Base-by-base conservation (phyloP, 2,888 invertebrate genomes). In the Elaeidobius kamerunicus region DNA sequence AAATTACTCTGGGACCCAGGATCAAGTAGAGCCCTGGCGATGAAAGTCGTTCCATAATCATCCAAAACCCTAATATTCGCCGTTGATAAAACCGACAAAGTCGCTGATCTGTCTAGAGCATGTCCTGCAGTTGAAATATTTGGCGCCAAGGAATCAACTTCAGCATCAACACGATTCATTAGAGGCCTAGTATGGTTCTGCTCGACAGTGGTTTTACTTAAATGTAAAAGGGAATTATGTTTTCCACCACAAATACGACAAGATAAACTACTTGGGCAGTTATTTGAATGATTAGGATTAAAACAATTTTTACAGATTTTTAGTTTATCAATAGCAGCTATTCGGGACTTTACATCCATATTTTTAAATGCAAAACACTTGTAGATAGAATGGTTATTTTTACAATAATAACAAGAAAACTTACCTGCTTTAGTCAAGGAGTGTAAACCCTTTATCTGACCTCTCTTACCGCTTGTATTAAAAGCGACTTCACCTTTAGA, bases 1-100 rank as follows among this genome's bases (percentile, higher is more conserved):
- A 56, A 49, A 45, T 56, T 56, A 16, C 20, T 43, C 32, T 53
- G 44, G 3, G 56, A 54, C 1, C 54, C 46, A n/a, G 38, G 27
- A 36, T 56, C 56, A 7, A 56, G 36, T 27, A 56, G 14, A 2
- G 28, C 35, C 28, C 54, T 27, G 3, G 28, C 40, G 2, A 34
- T 6, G 14, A 32, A 12, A 12, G 20, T 9, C 14, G 19, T 30
- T 4, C 49, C 49, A 27, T 42, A 2, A 16, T 23, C 35, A 41
- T 49, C 42, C 14, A 4, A 28, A 18, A 18, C 38, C 35, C 12
- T 41, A 18, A 27, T 38, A 18, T 7, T 32, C 12, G 32, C 32
- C n/a, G 32, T 42, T 14, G 35, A 19, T 35, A 49, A 35, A 23
- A 49, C 34, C 15, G 49, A 12, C 23, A 50, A 18, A 6, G 17